phyloP scores from a whole-genome alignment of 2,888 invertebrate genomes.

The Pseudococcus jackbeardsleyi region DNA sequence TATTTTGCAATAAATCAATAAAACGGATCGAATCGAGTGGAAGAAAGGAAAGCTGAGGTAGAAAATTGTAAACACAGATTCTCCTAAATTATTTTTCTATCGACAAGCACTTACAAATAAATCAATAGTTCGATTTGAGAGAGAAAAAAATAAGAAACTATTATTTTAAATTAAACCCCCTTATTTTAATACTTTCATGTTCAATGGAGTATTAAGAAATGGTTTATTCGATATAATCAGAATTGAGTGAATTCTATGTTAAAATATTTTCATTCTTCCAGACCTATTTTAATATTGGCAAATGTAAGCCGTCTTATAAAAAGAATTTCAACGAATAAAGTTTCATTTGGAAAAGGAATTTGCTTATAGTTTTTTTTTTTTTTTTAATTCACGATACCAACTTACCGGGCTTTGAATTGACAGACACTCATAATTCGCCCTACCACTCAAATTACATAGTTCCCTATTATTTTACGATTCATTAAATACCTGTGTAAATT shows the following conservation, averaged over 20 bases:
- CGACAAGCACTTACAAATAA: background rate
- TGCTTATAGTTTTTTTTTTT: too few species aligned
- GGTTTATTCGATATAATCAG: background rate
- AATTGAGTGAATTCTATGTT: background rate
- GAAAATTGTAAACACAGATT: background rate
- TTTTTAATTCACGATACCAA: too few species aligned
- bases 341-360: too few species aligned
- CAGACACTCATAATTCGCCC: too few species aligned
- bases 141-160: background rate
- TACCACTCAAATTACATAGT: too few species aligned
- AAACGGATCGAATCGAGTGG: background rate
- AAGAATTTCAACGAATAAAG: background rate
- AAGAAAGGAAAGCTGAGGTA: background rate
- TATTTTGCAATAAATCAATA: background rate
- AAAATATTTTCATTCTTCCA: background rate
- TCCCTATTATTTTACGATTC: too few species aligned
- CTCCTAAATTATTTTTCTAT: background rate
- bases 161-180: background rate
- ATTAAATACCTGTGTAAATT: too few species aligned
- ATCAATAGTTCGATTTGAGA: background rate
- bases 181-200: background rate
- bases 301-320: background rate
- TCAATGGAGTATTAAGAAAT: conserved; percentile 14
- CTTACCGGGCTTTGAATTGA: too few species aligned
- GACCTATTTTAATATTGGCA: background rate